Percentiles rank a stretch among this genome's conserved stretches.
phyloP scores from a whole-genome alignment of 2,113 vertebrate genomes.

The Prochilodus magdalenae region DNA sequence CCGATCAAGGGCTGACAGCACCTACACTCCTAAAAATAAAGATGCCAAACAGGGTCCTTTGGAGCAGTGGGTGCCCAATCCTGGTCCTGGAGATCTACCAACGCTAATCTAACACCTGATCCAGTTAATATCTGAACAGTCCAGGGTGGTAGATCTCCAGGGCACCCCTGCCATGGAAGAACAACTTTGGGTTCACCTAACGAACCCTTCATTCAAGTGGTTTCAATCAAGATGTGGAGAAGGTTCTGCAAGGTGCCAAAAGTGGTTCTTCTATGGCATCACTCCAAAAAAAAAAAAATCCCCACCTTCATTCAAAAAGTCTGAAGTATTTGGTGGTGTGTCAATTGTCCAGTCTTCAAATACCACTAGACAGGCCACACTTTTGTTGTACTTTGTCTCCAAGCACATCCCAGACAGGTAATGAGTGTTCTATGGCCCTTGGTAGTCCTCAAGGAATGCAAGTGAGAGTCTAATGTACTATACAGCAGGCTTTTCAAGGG shows the following conservation, averaged over 20 bases:
- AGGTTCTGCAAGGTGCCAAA: slow-evolving; percentile 53
- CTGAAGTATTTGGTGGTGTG: neutral
- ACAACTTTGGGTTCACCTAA: no score
- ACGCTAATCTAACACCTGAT: no score
- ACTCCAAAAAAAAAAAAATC: neutral
- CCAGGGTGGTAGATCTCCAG: no score
- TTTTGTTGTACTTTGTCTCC: neutral
- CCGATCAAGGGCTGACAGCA: no score
- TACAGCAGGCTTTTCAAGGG: neutral
- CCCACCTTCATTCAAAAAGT: no score
- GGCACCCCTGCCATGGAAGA: no score
- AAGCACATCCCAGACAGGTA: neutral
- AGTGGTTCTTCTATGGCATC: neutral
- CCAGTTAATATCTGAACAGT: no score
- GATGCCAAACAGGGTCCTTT: no score
- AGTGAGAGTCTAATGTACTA: neutral
- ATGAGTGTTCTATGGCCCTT: neutral
- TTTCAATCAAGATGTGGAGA: neutral
- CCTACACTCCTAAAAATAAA: neutral
- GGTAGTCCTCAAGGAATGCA: neutral
- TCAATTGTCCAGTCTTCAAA: neutral
- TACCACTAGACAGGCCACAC: neutral
- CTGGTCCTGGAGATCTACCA: no score
- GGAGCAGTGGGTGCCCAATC: no score
- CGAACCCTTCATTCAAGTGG: no score